phyloP scores from a whole-genome alignment of 2,888 invertebrate genomes.

The Chalcosyrphus nemorum region DNA sequence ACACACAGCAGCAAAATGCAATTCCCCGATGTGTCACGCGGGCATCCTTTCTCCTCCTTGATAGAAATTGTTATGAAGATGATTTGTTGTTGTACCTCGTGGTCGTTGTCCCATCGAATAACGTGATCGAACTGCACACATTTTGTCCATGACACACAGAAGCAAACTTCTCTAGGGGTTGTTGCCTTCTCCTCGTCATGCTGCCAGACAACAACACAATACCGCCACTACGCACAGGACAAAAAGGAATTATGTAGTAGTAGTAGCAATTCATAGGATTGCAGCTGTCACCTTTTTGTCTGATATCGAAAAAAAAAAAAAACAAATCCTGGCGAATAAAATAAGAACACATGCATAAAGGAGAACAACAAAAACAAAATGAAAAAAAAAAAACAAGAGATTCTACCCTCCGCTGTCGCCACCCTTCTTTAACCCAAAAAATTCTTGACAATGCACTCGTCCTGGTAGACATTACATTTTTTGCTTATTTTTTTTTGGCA shows the following conservation, averaged over 20 bases:
- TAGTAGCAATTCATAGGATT: conserved; percentile 67
- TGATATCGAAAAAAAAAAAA: conserved; percentile 12
- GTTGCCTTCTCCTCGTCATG: conserved; percentile 73
- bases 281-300: conserved; percentile 73
- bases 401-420: conserved; percentile 1
- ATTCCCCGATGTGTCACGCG: conserved; percentile 8
- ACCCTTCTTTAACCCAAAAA: conserved; percentile 9
- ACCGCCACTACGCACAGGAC: conserved; percentile 23
- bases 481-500: conserved; percentile 18
- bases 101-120: conserved; percentile 75
- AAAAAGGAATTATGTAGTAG: conserved; percentile 27
- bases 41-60: conserved; percentile 10
- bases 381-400: conserved; percentile 21
- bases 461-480: conserved; percentile 2
- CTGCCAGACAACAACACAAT: conserved; percentile 64
- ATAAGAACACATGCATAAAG: conserved; percentile 40
- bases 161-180: conserved; percentile 53
- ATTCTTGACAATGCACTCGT: conserved; percentile 42
- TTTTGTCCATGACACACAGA: conserved; percentile 32
- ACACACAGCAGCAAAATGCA: neutral
- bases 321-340: conserved; percentile 57
- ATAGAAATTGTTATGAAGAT: conserved; percentile 3
- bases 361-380: conserved; percentile 8
- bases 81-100: conserved; percentile 55
- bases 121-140: conserved; percentile 77